phyloP scores from a whole-genome alignment of 2,888 invertebrate species.

The Drosophila robusta region DNA sequence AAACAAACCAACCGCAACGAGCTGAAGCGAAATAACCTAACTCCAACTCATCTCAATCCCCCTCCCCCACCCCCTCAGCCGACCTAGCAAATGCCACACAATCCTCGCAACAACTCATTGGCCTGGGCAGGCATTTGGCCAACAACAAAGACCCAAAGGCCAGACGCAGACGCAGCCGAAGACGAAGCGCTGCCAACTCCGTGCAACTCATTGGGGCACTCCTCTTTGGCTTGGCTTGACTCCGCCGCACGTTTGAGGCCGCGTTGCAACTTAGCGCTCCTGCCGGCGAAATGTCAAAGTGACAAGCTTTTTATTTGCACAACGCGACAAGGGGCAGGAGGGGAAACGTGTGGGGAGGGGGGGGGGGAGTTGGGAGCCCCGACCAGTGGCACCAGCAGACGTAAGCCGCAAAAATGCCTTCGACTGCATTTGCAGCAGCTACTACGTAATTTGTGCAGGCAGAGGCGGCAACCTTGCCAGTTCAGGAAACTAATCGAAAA shows the following conservation, averaged over 20 bases:
- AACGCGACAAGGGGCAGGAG: conserved; percentile 11
- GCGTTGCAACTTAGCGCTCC: conserved; percentile 55
- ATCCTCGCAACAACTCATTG: conserved; percentile 43
- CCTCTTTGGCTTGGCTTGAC: conserved; percentile 30
- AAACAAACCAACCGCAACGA: conserved; percentile 62
- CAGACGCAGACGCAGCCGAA: conserved; percentile 20
- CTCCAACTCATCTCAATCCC: background rate
- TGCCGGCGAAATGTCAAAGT: conserved; percentile 64
- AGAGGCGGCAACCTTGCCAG: conserved; percentile 54
- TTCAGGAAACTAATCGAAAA: conserved; percentile 51
- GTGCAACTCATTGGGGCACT: conserved; percentile 39
- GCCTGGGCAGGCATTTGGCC: conserved; percentile 34
- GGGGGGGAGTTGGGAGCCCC: too few relatives aligned
- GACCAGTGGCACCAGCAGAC: conserved; percentile 2
- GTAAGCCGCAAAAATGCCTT: conserved; percentile 39
- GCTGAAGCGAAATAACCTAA: conserved; percentile 12
- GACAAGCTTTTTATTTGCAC: conserved; percentile 65
- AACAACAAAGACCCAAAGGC: conserved; percentile 16
- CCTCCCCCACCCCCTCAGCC: background rate
- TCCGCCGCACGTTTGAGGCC: conserved; percentile 51
- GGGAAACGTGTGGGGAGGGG: background rate
- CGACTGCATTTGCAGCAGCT: conserved; percentile 26
- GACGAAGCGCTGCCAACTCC: conserved; percentile 23
- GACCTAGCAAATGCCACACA: conserved; percentile 15
- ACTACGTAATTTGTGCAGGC: conserved; percentile 47